These are phyloP conservation scores for Anguilla rostrata DNA, from an alignment of 2,113 vertebrate species.

Conservation along the genomic window DNA sequence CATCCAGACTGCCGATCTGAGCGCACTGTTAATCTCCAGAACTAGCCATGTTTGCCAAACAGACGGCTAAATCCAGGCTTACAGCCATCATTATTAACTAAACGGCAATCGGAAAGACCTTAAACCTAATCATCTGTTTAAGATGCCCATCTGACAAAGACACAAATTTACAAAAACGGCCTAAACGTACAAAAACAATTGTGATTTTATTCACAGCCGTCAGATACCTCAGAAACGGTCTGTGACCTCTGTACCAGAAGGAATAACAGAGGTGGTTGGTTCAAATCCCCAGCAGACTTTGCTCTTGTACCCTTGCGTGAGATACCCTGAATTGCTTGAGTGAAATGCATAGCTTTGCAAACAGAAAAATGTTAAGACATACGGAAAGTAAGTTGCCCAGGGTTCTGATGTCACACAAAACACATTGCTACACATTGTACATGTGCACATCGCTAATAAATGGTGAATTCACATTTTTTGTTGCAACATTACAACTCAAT, in stretches of 20 bases:
- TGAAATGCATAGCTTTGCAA: neutral
- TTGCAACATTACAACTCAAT: neutral
- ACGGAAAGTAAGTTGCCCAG: neutral
- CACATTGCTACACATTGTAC: too few species aligned
- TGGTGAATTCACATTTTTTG: too few species aligned
- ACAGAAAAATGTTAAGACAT: neutral
- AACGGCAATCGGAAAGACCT: neutral
- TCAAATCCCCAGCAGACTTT: neutral
- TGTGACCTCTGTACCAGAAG: too few species aligned
- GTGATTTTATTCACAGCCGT: neutral
- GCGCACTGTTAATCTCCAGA: neutral
- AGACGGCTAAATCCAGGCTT: neutral
- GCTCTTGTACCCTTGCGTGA: neutral
- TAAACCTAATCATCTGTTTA: neutral
- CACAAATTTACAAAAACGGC: neutral
- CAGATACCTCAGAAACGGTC: too few species aligned
- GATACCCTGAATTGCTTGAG: neutral
- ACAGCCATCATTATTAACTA: neutral
- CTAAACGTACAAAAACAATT: neutral
- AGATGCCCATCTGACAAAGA: neutral
- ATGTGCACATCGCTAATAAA: too few species aligned
- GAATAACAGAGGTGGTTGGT: neutral
- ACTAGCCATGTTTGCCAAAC: neutral
- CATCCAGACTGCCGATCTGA: neutral
- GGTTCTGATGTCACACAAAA: too few species aligned